Evolutionary conservation across 1,140 invertebrate species (phyloP), one percentile per base, ranked within the genome.

Genomic region (Neomicropteryx cornuta): DNA sequence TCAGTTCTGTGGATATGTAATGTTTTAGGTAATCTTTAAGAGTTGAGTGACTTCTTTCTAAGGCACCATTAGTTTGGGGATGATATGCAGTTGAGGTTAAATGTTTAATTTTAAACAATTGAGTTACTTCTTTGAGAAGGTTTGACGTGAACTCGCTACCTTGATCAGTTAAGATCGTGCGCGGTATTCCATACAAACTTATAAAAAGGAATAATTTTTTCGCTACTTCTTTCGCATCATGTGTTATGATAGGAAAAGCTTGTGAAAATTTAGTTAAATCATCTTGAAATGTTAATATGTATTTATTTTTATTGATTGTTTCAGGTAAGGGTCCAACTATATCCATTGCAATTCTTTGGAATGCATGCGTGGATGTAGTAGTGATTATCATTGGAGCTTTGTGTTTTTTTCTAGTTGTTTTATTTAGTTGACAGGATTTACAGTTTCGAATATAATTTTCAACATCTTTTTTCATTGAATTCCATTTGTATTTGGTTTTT

Each of bases 211-310:
- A 4, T 3, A 52, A 39, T 14, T 31, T 32, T 17, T 46, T 39
- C 5, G 56, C 51, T 13, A 59, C 48, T 8, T 48, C 51, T 44
- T 23, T 17, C 5, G 56, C 35, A 47, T 56, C 48, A 30, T 50
- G 49, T 44, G 53, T 53, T 16, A 20, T n/a, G 4, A 53, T 41
- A 5, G 56, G 30, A 17, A 45, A 33, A 0, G 54, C 55, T 22
- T 41, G 35, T 11, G 45, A 47, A 39, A 43, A 57, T 43, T 59
- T 56, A 0, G 51, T 57, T 10, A 57, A 23, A 35, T 56, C 50
- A 33, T 59, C 56, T 44, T 59, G 55, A 8, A 54, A 13, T 4
- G 55, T 59, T 3, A 56, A 18, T 13, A 58, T 49, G 33, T 38
- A 60, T 39, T 41, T 39, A 13, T 47, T 36, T n/a, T 45, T 42